Base-by-base conservation (phyloP, 2,888 invertebrate genomes). In the Deroplatys truncata region DNA sequence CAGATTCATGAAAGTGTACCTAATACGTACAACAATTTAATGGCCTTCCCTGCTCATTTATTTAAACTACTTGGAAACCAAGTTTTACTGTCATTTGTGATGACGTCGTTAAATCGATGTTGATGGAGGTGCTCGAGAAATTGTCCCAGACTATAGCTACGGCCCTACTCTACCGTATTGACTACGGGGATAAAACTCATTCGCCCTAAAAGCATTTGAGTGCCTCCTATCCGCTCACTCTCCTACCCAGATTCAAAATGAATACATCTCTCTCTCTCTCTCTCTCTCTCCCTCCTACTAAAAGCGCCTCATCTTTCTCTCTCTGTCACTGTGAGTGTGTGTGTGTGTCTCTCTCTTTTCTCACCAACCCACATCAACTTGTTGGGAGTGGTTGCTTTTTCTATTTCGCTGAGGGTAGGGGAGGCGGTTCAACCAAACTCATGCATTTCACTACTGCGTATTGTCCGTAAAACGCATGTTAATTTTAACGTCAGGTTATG, bases 131-230 rank as follows among this genome's bases (percentile, higher is more conserved):
- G 56, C 56, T 72, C 56, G 56, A 72, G 56, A 72, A 87, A 87
- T 83, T 87, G 87, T 82, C 87, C 87, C 56, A 83, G 35, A 85
- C 87, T 87, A 87, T 87, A 87, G 87, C 29, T 82, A 25, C 25
- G 25, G 86, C 35, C 87, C 25, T 87, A 16, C 86, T 86, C 20
- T 90, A 86, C 91, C 91, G 92, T 92, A 92, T 92, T 92, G 92
- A 92, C 92, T 92, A 92, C 91, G 91, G 91, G 56, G 92, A 92
- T 92, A 92, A 92, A 92, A 92, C 92, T 93, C 93, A 93, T 93
- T 93, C 92, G 92, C 92, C 92, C 92, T 93, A 93, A 93, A 93
- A 93, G 93, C 93, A 93, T 93, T 93, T 92, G 92, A 92, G 92
- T 92, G 92, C 92, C 91, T 91, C 91, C 90, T 91, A 90, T 90